A percentile compares a stretch with the other conserved stretches of the same genome.
These are phyloP conservation scores for Etheostoma perlongum DNA, from an alignment of 2,797 vertebrate species.

Conservation along the genomic window DNA sequence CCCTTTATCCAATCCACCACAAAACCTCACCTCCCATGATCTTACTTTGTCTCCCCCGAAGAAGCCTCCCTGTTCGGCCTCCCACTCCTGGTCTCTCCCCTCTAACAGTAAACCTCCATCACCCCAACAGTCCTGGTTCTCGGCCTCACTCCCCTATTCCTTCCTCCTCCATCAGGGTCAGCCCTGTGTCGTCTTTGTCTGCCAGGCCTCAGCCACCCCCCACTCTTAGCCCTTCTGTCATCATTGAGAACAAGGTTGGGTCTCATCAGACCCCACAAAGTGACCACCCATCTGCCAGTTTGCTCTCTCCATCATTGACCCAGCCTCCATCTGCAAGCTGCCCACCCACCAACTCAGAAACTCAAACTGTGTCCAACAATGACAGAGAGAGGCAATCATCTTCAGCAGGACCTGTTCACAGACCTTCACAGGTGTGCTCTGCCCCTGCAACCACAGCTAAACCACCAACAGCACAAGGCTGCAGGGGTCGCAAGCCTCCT, in stretches of 20 bases:
- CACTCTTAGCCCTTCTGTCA: slow-evolving; percentile 72
- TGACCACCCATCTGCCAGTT: slow-evolving; percentile 65
- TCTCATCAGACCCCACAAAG: slow-evolving; percentile 62
- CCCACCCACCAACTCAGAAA: slow-evolving; percentile 67
- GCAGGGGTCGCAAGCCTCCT: slow-evolving; percentile 81
- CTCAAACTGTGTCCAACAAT: slow-evolving; percentile 27
- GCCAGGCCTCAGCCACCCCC: slow-evolving; percentile 56
- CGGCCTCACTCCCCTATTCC: slow-evolving; percentile 60
- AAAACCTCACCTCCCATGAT: slow-evolving; percentile 29
- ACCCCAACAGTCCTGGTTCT: slow-evolving; percentile 56
- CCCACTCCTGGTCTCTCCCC: slow-evolving; percentile 79
- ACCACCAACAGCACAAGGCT: slow-evolving; percentile 35
- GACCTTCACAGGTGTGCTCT: slow-evolving; percentile 26
- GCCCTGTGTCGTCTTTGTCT: slow-evolving; percentile 48
- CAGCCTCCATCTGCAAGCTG: slow-evolving; percentile 63
- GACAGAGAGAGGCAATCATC: slow-evolving; percentile 40
- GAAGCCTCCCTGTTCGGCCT: slow-evolving; percentile 67
- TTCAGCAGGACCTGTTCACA: slow-evolving; percentile 37
- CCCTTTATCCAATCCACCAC: slow-evolving; percentile 14
- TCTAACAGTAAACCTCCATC: slow-evolving; percentile 71
- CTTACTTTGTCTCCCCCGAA: slow-evolving; percentile 50
- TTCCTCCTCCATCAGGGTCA: slow-evolving; percentile 52
- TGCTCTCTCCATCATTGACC: slow-evolving; percentile 33
- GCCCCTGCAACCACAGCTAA: slow-evolving; percentile 37
- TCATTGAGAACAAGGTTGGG: slow-evolving; percentile 59